These are phyloP conservation scores for Hemicentrotus pulcherrimus DNA, from an alignment of 35 echinoderm and acorn worm genomes.

Conservation along the genomic window DNA sequence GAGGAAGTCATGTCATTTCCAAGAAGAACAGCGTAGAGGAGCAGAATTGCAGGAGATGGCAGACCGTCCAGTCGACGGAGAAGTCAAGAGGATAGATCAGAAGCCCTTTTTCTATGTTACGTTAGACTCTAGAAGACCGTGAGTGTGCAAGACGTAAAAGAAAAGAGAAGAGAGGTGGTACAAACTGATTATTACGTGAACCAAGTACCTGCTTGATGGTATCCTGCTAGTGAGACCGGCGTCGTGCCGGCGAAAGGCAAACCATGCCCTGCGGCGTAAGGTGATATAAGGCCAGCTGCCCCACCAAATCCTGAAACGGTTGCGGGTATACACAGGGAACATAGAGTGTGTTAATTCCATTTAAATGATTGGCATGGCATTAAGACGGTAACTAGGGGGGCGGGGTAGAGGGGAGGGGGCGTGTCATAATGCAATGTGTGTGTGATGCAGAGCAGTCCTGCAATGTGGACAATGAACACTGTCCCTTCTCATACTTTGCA, in stretches of 20 bases:
- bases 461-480: background rate
- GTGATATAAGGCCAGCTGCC: slow-evolving; percentile 47
- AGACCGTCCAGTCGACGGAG: background rate
- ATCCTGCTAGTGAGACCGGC: slow-evolving; percentile 45
- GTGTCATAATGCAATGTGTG: background rate
- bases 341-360: slow-evolving; percentile 38
- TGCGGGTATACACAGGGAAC: slow-evolving; percentile 29
- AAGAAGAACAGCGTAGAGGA: background rate
- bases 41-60: background rate
- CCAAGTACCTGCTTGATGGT: slow-evolving; percentile 31
- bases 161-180: background rate
- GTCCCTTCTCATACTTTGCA: background rate
- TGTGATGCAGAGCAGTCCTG: background rate
- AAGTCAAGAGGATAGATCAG: background rate
- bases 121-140: background rate
- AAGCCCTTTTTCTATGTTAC: background rate
- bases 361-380: slow-evolving; percentile 20
- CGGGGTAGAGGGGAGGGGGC: background rate
- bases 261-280: slow-evolving; percentile 32
- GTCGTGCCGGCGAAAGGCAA: slow-evolving; percentile 45
- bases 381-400: background rate
- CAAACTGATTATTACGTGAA: slow-evolving; percentile 20
- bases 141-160: background rate
- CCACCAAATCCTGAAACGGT: slow-evolving; percentile 33
- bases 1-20: background rate